A percentile compares a stretch with the other conserved stretches of the same genome.
These are phyloP conservation scores for Ondatra zibethicus DNA, from an alignment of 2,113 vertebrate genomes.

Conservation along the genomic window DNA sequence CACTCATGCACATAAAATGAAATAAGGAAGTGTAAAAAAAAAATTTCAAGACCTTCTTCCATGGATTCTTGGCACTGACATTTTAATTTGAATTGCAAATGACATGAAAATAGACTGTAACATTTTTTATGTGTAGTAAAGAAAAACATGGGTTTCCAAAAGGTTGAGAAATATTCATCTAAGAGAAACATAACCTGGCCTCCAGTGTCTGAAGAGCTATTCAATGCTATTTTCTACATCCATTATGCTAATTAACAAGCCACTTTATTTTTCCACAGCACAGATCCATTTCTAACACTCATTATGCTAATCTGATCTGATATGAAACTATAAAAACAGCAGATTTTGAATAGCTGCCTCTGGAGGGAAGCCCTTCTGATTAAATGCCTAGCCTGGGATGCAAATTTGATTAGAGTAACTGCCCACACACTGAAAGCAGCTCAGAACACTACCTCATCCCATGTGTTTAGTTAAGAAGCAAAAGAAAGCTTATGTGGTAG, in stretches of 20 bases:
- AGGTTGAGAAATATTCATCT: slow-evolving; percentile 13
- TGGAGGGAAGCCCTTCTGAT: neutral
- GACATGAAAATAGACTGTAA: slow-evolving; percentile 32
- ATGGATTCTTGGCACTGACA: neutral
- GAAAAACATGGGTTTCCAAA: slow-evolving; percentile 55
- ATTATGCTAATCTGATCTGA: slow-evolving; percentile 68
- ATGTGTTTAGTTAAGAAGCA: neutral
- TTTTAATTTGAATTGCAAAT: slow-evolving; percentile 55
- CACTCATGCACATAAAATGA: neutral
- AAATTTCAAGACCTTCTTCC: neutral
- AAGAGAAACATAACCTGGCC: slow-evolving; percentile 35
- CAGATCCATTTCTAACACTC: slow-evolving; percentile 58
- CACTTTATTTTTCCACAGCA: slow-evolving; percentile 36
- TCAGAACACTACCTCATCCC: neutral
- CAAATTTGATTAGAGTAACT: neutral
- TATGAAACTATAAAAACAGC: slow-evolving; percentile 58
- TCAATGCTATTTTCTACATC: slow-evolving; percentile 31
- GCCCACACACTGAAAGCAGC: neutral
- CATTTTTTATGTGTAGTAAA: slow-evolving; percentile 39
- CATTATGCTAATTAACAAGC: slow-evolving; percentile 72
- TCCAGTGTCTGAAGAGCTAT: slow-evolving; percentile 44
- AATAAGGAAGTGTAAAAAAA: neutral
- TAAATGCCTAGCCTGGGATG: neutral
- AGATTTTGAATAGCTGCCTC: slow-evolving; percentile 12
- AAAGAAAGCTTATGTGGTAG: neutral